Percentiles rank a stretch among this genome's conserved stretches.
phyloP scores from a whole-genome alignment of 2,888 invertebrate species.

The Pristionchus exspectatus region DNA sequence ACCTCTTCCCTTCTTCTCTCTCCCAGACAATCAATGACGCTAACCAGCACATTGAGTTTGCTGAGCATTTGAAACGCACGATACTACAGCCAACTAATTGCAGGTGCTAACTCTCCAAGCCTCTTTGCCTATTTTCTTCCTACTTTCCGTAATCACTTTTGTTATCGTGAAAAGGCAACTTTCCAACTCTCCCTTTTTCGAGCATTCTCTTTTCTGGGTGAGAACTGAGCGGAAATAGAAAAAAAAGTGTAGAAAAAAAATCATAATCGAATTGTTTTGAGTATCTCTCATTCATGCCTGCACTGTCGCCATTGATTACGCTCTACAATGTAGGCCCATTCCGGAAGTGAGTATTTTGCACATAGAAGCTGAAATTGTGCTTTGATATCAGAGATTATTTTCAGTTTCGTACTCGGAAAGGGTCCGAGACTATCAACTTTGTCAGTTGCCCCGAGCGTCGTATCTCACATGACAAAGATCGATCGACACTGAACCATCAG shows the following conservation, averaged over 20 bases:
- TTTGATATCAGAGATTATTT: not conserved
- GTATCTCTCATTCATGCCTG: not conserved
- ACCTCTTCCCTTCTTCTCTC: too few relatives aligned
- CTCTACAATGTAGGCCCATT: not conserved
- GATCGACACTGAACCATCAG: not conserved
- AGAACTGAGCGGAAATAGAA: not conserved
- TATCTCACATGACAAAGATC: not conserved
- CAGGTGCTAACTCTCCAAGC: constrained; percentile 12
- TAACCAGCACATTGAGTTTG: too few relatives aligned
- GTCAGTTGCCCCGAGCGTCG: not conserved
- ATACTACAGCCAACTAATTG: too few relatives aligned
- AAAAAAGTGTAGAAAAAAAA: too few relatives aligned
- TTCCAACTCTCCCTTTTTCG: not conserved
- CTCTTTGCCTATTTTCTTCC: not conserved
- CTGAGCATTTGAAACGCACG: too few relatives aligned
- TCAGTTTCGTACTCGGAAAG: not conserved
- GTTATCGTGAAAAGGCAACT: not conserved
- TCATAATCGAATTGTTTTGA: not conserved
- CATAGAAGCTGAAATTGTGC: too few relatives aligned
- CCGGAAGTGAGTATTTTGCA: not conserved
- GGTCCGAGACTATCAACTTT: too few relatives aligned
- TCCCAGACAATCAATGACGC: too few relatives aligned
- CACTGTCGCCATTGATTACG: not conserved
- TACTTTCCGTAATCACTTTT: not conserved
- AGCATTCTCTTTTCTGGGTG: not conserved